Base-by-base conservation (phyloP, 2,113 vertebrate species). In the Vanacampus margaritifer region DNA sequence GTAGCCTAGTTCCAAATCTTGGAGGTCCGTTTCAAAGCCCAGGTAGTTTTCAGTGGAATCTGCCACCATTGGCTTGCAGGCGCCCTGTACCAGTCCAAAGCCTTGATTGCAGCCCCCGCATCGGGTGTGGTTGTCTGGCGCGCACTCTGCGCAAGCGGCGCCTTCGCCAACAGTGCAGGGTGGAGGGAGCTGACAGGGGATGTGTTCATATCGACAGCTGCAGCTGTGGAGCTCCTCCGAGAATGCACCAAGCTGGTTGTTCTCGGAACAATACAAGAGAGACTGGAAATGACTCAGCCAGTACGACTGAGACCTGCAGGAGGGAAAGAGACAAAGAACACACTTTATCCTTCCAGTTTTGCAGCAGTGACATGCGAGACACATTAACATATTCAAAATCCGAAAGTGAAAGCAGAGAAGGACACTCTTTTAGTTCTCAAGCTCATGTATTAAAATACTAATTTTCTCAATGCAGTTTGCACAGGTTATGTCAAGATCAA, bases 21-120 rank as follows among this genome's bases (percentile, higher is more conserved):
- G 96, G 53, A 98, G 92, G 88, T 99, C 96, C 0, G 94, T 98
- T 89, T 99, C 97, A 0, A 99, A 98, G 56, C 96, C 95, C 3
- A 99, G 91, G 84, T 98, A 98, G 90, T 97, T 96, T 72, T 99
- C 97, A 0, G 96, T 97, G 0, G 96, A 94, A 79, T 98, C 97
- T 0, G 96, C 96, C 45, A 98, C 95, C 84, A 96, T 94, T 0
- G 95, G 93, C 76, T 94, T 94, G 84, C 97, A 99, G 50, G 88
- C 72, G 0, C 96, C 97, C 67, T 98, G 97, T 68, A 88, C 93
- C 58, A 97, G 87, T 88, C 92, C 91, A 70, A 95, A 96, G 72
- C 96, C 96, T 0, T 87, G 74, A 39, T 98, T 97, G 88, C 97
- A 98, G 86, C 91, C 88, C 0, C 95, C 97, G 0, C 97, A 98